Evolutionary conservation across 2,797 vertebrate genomes (phyloP), one percentile per base, ranked within the genome.

Genomic region (Oryzias sinensis): DNA sequence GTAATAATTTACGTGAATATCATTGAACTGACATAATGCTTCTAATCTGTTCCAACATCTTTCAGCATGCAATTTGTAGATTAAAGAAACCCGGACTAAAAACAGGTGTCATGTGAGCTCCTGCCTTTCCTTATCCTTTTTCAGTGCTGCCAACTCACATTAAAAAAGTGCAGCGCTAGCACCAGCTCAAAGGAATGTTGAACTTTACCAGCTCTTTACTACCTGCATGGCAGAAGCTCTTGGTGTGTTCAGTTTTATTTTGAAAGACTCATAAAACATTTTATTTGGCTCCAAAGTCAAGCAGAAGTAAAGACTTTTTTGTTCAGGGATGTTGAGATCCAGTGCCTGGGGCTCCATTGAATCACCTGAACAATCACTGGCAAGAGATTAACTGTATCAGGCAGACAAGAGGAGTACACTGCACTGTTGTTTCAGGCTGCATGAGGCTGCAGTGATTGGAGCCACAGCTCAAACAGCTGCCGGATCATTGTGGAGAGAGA

Each of bases 261-360:
- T 65, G 16, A 47, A 43, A 67, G 17, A 59, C 48, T 73, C 49
- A 54, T 87, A 80, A 89, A 88, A 74, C 3, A 29, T 68, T 80
- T 82, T 60, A 77, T 80, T 67, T 66, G 75, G 75, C 57, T 84
- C 85, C 82, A 82, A 88, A 87, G 85, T 88, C 81, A 67, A 45
- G 2, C 41, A 27, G 53, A 59, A 6, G 48, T 6, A 15, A 45
- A 55, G 0, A 17, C 40, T 11, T 42, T 33, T 52, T 55, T 25
- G n/a, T 18, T 24, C 44, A 15, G 14, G 1, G 14, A 14, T 29
- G 45, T 65, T 71, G 56, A 20, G 53, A 58, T 61, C 54, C 47
- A 24, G 49, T 15, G 18, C 43, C 47, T 33, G 29, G n/a, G 52
- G 56, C 40, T 59, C 20, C 22, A 5, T n/a, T 57, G 43, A 62